Base-by-base conservation (phyloP, 2,888 invertebrate genomes). In the Agriopis leucophaearia region DNA sequence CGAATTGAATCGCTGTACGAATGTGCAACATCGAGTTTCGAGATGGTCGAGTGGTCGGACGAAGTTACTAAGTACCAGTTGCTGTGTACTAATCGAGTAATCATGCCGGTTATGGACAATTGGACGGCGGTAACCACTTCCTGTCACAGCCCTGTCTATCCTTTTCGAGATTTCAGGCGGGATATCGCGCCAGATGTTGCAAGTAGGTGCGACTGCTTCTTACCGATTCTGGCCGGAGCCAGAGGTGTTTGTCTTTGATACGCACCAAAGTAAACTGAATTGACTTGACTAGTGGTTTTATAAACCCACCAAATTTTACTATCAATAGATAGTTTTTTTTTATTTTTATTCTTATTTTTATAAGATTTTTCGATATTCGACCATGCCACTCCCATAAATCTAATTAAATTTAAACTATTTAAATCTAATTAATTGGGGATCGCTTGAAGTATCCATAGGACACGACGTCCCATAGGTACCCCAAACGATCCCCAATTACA, bases 1-100 rank as follows among this genome's bases (percentile, higher is more conserved):
- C 87, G 79, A 87, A 50, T 64, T 59, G 45, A 69, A 67, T 50
- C 71, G 70, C 63, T 76, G 74, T 78, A 76, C 78, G 66, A 81
- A 80, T 79, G 77, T 70, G 54, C 58, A 55, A 59, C 52, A 64
- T 66, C 54, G 48, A 54, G 59, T 47, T 58, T 58, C 45, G 35
- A 50, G 65, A 60, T 51, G 16, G 65, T 47, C 47, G 48, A 55
- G 35, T 48, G 60, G n/a, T 60, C 3, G 48, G 54, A 50, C 15
- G 27, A 16, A 51, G 27, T 27, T 50, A 50, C 27, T 27, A 12
- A 50, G 27, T 50, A 35, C n/a, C 9, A 18, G 18, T 7, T 13
- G 18, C n/a, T 50, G 44, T 16, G 15, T 45, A 44, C 38, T 64
- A 68, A 68, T 64, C 55, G 38, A 54, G 54, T 59, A 68, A 68